Conservation (phyloP, 2,797 vertebrate genomes). For the Gymnothorax reevesii region DNA sequence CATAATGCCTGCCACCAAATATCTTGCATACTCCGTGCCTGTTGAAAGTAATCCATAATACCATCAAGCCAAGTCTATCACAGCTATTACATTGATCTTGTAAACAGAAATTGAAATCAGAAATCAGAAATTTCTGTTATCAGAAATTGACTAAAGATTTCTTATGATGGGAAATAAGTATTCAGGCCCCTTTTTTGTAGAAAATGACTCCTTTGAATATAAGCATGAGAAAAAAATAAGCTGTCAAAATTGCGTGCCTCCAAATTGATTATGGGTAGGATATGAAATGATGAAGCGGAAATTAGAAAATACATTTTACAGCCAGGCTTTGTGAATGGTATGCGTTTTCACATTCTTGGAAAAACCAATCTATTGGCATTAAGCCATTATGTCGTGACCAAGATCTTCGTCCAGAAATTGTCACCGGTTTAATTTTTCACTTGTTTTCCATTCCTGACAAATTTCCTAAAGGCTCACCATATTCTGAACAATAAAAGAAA, state of each 20-base stretch:
- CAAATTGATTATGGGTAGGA: background rate
- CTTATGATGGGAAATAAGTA: background rate
- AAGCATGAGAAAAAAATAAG: background rate
- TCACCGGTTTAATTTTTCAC: background rate
- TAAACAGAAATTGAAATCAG: too few species aligned
- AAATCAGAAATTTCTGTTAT: too few species aligned
- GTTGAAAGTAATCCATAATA: background rate
- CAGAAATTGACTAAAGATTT: too few species aligned
- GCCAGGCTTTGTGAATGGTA: background rate
- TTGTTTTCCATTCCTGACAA: background rate
- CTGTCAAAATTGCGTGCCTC: background rate
- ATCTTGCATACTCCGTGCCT: background rate
- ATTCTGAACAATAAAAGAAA: background rate
- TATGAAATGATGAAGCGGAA: background rate
- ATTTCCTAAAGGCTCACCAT: background rate
- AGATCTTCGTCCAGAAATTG: background rate
- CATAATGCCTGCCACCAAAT: constrained; percentile 1
- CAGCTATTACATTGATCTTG: background rate
- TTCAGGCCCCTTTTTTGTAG: background rate
- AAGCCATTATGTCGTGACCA: background rate
- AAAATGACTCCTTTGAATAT: background rate
- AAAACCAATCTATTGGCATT: background rate
- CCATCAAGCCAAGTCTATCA: background rate
- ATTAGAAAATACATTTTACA: background rate
- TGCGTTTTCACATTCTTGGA: background rate